Evolutionary conservation across 2,888 invertebrate genomes (phyloP).

Genomic region (Allophyes oxyacanthae): DNA sequence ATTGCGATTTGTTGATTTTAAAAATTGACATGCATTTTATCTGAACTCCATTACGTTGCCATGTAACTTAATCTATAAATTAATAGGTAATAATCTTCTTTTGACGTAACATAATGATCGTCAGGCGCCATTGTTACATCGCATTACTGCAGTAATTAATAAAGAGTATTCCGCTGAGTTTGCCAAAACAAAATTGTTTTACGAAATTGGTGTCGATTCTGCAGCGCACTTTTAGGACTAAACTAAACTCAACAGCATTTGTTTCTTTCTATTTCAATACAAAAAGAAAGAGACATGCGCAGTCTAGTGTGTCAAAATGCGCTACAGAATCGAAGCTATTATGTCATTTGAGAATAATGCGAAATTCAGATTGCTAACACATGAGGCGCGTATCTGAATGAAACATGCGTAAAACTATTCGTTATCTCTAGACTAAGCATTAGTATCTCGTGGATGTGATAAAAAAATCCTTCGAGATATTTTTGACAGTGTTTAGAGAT

Average conservation of each 20-base stretch:
- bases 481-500: constrained; percentile 27
- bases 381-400: too few relatives aligned
- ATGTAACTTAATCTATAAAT: constrained; percentile 28
- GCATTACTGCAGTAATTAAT: constrained; percentile 26
- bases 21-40: constrained; percentile 19
- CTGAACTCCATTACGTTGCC: constrained; percentile 15
- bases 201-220: too few relatives aligned
- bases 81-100: constrained; percentile 15
- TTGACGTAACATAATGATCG: constrained; percentile 9
- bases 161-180: constrained; percentile 14
- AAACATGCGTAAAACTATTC: too few relatives aligned
- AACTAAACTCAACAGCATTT: too few relatives aligned
- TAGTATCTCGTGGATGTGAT: constrained; percentile 11
- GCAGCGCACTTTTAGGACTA: too few relatives aligned
- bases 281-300: too few relatives aligned
- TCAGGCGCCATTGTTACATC: constrained; percentile 23
- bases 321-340: too few relatives aligned
- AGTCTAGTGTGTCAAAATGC: too few relatives aligned
- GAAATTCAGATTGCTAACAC: too few relatives aligned
- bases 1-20: constrained; percentile 9
- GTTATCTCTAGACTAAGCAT: background rate
- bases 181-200: constrained; percentile 14
- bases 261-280: too few relatives aligned
- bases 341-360: background rate
- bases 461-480: constrained; percentile 21